Conservation (phyloP, 2,797 vertebrate genomes). For the Eupleurogrammus muticus region DNA sequence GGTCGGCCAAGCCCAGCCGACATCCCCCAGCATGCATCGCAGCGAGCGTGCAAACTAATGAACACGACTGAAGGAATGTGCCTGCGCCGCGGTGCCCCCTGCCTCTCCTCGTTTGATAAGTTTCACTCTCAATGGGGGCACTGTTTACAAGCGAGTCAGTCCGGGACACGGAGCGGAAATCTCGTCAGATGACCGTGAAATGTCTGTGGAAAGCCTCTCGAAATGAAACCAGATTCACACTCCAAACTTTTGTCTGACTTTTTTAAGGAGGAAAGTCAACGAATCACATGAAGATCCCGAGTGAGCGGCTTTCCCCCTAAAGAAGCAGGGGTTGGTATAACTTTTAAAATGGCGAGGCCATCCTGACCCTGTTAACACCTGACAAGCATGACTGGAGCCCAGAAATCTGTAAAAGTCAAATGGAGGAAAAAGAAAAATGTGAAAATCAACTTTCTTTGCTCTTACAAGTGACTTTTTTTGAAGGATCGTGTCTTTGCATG, state of each 20-base stretch:
- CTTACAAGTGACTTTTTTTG: slow-evolving; percentile 67
- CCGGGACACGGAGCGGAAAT: slow-evolving; percentile 56
- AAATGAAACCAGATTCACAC: slow-evolving; percentile 44
- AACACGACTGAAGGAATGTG: slow-evolving; percentile 70
- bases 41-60: slow-evolving; percentile 76
- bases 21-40: slow-evolving; percentile 75
- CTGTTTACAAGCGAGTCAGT: slow-evolving; percentile 69
- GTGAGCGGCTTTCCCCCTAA: slow-evolving; percentile 22
- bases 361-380: slow-evolving; percentile 57
- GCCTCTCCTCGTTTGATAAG: slow-evolving; percentile 65
- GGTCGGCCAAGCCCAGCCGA: slow-evolving; percentile 69
- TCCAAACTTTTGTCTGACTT: slow-evolving; percentile 39
- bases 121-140: slow-evolving; percentile 68
- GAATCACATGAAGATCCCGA: slow-evolving; percentile 50
- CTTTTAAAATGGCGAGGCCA: slow-evolving; percentile 43
- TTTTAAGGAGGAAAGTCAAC: slow-evolving; percentile 29
- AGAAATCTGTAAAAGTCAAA: slow-evolving; percentile 44
- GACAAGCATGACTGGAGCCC: slow-evolving; percentile 26
- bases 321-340: slow-evolving; percentile 40
- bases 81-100: slow-evolving; percentile 37
- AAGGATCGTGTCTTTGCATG: slow-evolving; percentile 68
- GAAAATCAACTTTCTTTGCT: slow-evolving; percentile 67
- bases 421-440: slow-evolving; percentile 52
- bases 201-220: slow-evolving; percentile 54
- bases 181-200: slow-evolving; percentile 64